Evolutionary conservation across 1,140 invertebrate genomes (phyloP), one percentile per base, ranked within the genome.

Genomic region (Orussus abietinus): DNA sequence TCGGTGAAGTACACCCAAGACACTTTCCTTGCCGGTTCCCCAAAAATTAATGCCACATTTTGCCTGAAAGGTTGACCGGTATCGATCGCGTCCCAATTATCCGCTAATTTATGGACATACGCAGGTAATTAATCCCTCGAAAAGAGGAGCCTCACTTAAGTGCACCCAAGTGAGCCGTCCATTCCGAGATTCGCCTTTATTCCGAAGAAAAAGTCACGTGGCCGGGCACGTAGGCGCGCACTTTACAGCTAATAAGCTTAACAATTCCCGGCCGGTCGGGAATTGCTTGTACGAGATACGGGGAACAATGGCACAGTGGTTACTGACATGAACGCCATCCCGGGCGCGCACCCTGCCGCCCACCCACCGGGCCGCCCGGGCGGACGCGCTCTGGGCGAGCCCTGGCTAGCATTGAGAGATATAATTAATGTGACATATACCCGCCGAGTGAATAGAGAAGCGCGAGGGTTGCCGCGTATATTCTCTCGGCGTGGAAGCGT

Each of bases 161-260:
- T n/a, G n/a, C n/a, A n/a, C n/a, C n/a, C n/a, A n/a, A n/a, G n/a
- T n/a, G n/a, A n/a, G n/a, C n/a, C n/a, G n/a, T n/a, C n/a, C n/a
- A n/a, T n/a, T n/a, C n/a, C n/a, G n/a, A n/a, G n/a, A n/a, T n/a
- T n/a, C n/a, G 20, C 7, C 25, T 32, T 36, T 36, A 22, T 7
- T n/a, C 19, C 25, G 36, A 22, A 19, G 14, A 25, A n/a, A n/a
- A n/a, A n/a, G n/a, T n/a, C n/a, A n/a, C n/a, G n/a, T n/a, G n/a
- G n/a, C n/a, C n/a, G n/a, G n/a, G n/a, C 6, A 41, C 19, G 31
- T 38, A 29, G 30, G 28, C 25, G 32, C 45, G 43, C 51, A 58
- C 56, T 63, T 64, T 62, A 47, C 48, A 51, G 54, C 55, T 65
- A 64, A 68, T 64, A 65, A 66, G 60, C 64, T 64, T 57, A 62